phyloP scores from a whole-genome alignment of 2,113 vertebrate species.

The Mohoua ochrocephala region DNA sequence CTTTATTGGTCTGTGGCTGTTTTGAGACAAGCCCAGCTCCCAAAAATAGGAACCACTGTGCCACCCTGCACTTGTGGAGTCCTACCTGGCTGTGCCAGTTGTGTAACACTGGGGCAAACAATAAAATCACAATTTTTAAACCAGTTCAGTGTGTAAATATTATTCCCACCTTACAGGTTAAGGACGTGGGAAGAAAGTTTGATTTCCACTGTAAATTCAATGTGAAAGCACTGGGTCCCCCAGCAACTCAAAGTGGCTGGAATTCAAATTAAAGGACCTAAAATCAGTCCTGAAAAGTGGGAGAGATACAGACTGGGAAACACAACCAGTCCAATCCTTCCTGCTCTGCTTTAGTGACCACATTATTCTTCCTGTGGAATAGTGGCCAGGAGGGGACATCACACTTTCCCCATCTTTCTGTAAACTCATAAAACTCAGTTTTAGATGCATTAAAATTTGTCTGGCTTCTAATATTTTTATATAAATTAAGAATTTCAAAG shows the following conservation, averaged over 20 bases:
- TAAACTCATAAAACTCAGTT: not conserved
- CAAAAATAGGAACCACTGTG: not conserved
- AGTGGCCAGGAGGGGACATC: not conserved
- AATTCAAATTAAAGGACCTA: not conserved
- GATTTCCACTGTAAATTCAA: not conserved
- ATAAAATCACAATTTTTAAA: not conserved
- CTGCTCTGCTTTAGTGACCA: not conserved
- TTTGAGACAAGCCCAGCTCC: not conserved
- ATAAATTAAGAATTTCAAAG: not conserved
- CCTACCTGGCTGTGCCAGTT: not conserved
- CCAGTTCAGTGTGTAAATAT: not conserved
- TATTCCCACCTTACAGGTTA: not conserved
- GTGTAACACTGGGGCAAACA: not conserved
- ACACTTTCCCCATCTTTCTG: not conserved
- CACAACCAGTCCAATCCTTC: not conserved
- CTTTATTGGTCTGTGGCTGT: not conserved
- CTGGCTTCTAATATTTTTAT: not conserved
- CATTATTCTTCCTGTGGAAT: not conserved
- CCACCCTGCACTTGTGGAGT: not conserved
- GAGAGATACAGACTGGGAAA: not conserved
- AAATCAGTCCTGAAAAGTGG: not conserved
- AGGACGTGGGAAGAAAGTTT: not conserved
- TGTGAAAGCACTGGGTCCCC: not conserved
- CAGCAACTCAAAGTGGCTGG: not conserved
- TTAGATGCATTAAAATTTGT: not conserved